These are phyloP conservation scores for Lepidochrysops patricia DNA, from an alignment of 2,888 invertebrate genomes.

Conservation along the genomic window DNA sequence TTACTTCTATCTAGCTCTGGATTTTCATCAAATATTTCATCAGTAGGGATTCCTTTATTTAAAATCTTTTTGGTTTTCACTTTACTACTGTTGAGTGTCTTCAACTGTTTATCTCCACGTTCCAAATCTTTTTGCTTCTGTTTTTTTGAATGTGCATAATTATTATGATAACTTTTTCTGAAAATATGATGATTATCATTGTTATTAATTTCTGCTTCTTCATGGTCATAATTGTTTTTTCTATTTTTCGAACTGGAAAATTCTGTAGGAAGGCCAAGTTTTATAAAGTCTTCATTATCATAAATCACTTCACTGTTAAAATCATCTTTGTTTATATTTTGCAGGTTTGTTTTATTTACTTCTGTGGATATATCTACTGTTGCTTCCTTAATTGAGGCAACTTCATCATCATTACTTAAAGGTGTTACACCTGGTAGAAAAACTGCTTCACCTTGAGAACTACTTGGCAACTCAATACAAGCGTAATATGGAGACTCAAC, in stretches of 20 bases:
- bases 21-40: not conserved
- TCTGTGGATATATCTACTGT: not conserved
- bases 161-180: not conserved
- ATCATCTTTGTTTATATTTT: not conserved
- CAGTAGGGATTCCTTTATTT: not conserved
- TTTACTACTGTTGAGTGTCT: not conserved
- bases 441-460: not conserved
- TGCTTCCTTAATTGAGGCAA: not conserved
- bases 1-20: not conserved
- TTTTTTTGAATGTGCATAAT: not conserved
- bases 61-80: not conserved
- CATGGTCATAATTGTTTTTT: not conserved
- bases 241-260: conserved; percentile 33
- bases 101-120: not conserved
- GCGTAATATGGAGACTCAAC: conserved; percentile 17
- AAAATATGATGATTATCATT: not conserved
- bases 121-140: not conserved
- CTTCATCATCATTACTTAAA: not conserved
- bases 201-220: conserved; percentile 12
- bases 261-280: conserved; percentile 36
- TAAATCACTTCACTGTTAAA: not conserved
- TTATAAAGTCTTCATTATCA: conserved; percentile 12
- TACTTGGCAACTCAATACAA: conserved; percentile 13
- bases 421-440: not conserved
- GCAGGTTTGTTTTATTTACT: not conserved